Evolutionary conservation across 2,113 vertebrate genomes (phyloP).

Genomic region (Psephotus haematonotus): DNA sequence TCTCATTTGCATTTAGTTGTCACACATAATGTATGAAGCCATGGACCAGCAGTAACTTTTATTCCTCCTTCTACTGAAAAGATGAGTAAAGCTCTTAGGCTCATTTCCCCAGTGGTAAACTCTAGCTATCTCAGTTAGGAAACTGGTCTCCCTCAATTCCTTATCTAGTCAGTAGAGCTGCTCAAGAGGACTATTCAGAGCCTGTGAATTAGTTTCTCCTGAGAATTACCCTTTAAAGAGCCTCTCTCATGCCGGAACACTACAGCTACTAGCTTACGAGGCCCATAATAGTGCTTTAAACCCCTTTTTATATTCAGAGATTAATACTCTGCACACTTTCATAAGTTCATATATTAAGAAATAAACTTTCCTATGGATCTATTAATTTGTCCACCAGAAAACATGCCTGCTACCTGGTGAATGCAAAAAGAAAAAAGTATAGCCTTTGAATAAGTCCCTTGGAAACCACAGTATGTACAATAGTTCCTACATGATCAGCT

Average conservation of each 20-base stretch:
- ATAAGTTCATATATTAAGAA: not conserved
- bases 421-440: not conserved
- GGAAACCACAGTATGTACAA: conserved; percentile 18
- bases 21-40: not conserved
- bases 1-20: not conserved
- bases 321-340: not conserved
- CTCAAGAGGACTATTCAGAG: not conserved
- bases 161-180: conserved; percentile 20
- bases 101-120: conserved; percentile 42
- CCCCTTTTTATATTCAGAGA: not conserved
- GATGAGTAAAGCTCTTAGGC: conserved; percentile 5
- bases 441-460: conserved; percentile 3
- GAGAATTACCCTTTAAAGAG: not conserved
- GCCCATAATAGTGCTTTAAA: not conserved
- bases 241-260: not conserved
- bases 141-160: conserved; percentile 22
- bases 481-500: not conserved
- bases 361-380: not conserved
- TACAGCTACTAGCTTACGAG: not conserved
- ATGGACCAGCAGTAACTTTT: not conserved
- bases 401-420: not conserved
- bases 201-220: not conserved
- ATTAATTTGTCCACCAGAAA: not conserved
- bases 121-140: not conserved
- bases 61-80: not conserved